Conservation (phyloP, 2,113 vertebrate species). For the Sterrhoptilus dennistouni region DNA sequence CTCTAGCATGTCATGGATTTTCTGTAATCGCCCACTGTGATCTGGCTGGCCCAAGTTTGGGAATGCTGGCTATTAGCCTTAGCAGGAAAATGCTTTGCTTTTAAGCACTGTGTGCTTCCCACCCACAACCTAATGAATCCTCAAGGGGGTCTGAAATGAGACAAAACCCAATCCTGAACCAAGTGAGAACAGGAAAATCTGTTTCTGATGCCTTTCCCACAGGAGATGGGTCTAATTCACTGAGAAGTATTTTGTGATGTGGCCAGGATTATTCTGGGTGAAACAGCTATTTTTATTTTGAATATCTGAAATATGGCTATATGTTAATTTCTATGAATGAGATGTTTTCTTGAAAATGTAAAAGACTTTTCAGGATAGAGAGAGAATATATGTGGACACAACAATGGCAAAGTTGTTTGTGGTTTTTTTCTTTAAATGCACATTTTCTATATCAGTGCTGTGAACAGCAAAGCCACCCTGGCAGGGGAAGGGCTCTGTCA, state of each 20-base stretch:
- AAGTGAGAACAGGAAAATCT: not conserved
- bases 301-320: not conserved
- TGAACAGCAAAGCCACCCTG: not conserved
- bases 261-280: not conserved
- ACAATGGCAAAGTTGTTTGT: not conserved
- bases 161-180: not conserved
- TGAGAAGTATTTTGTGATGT: not conserved
- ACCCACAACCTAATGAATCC: not conserved
- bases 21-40: conserved; percentile 41
- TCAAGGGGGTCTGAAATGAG: conserved; percentile 19
- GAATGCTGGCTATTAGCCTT: conserved; percentile 20
- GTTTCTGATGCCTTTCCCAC: not conserved
- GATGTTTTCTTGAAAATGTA: not conserved
- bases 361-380: not conserved
- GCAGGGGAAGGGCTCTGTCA: not conserved
- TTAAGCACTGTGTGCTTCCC: not conserved
- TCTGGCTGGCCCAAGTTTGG: conserved; percentile 36
- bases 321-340: not conserved
- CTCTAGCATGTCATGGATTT: conserved; percentile 45
- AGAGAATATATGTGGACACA: rapidly evolving
- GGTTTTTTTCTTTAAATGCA: not conserved
- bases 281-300: not conserved
- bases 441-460: rapidly evolving
- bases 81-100: conserved; percentile 17
- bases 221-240: not conserved